Evolutionary conservation across 2,797 vertebrate genomes (phyloP), one percentile per base, ranked within the genome.

Genomic region (Coranthus polyacanthus): DNA sequence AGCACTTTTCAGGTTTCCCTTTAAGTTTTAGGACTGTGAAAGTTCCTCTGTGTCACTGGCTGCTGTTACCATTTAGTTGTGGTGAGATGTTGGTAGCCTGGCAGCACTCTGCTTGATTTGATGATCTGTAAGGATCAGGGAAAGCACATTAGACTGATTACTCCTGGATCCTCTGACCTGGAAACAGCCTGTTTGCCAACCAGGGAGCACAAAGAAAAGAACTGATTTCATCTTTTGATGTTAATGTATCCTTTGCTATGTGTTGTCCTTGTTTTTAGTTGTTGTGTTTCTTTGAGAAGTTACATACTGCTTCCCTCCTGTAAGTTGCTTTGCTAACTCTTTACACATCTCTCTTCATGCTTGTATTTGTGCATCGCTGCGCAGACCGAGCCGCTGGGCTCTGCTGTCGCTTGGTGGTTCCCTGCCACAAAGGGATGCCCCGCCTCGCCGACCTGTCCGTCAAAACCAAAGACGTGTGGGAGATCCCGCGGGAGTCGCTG

Each of bases 381-480:
- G 75, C 85, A 99, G 97, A 98, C 91, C 96, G 97, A 91, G 97
- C 97, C 21, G 97, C 97, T 17, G 97, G 97, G 84, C 96, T 98
- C 88, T 98, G 97, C 93, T 99, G 97, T 92, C 96, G 97, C 92
- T 95, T 99, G 92, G 96, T 97, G 91, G 96, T 96, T 65, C 96
- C 97, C 88, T 98, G 97, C 94, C 95, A 98, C 94, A 98, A 97
- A 93, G 97, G 97, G 92, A 98, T 98, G 96, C 97, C 97, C 73
- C 96, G 95, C 90, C 96, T 98, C 80, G 96, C 96, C 75, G 97
- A 98, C 95, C 96, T 98, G 91, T 99, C 97, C 75, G 95, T 98
- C 94, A 98, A 98, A 97, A 99, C 97, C 95, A 98, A 97, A 96
- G 97, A 99, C 85, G 96, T 98, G 92, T 99, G 97, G 97, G 97